A percentile compares a stretch with the other conserved stretches of the same genome.
Conservation (phyloP, 1,140 invertebrate species). For the Diabrotica virgifera region DNA sequence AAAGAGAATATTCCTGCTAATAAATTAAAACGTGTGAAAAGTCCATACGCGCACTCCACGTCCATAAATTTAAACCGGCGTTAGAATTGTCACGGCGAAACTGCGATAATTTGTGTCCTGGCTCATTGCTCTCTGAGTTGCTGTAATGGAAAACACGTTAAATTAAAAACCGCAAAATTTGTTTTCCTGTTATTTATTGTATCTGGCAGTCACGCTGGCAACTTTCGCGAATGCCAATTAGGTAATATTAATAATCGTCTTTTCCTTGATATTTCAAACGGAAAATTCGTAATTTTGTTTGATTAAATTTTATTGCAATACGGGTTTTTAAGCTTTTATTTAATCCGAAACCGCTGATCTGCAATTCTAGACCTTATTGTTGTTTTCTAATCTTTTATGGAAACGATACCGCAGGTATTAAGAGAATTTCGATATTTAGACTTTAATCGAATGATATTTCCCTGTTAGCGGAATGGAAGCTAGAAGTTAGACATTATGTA, state of each 20-base stretch:
- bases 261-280: neutral
- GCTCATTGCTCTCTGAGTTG: constrained; percentile 12
- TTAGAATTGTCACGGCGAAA: constrained; percentile 14
- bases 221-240: neutral
- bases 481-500: no score
- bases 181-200: constrained; percentile 13
- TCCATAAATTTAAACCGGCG: neutral
- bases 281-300: neutral
- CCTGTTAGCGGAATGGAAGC: no score
- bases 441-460: no score
- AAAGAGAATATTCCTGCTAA: neutral
- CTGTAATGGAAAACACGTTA: constrained; percentile 18
- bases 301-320: no score
- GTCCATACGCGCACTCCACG: constrained; percentile 4
- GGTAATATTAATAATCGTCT: neutral
- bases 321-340: no score
- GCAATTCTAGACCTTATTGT: no score
- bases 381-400: no score
- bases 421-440: no score
- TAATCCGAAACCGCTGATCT: no score
- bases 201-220: neutral
- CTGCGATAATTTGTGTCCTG: constrained; percentile 15
- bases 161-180: constrained; percentile 19
- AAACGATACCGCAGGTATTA: no score
- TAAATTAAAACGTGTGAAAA: constrained; percentile 12